Evolutionary conservation across 2,888 invertebrate genomes (phyloP).

Genomic region (Pterostichus madidus): DNA sequence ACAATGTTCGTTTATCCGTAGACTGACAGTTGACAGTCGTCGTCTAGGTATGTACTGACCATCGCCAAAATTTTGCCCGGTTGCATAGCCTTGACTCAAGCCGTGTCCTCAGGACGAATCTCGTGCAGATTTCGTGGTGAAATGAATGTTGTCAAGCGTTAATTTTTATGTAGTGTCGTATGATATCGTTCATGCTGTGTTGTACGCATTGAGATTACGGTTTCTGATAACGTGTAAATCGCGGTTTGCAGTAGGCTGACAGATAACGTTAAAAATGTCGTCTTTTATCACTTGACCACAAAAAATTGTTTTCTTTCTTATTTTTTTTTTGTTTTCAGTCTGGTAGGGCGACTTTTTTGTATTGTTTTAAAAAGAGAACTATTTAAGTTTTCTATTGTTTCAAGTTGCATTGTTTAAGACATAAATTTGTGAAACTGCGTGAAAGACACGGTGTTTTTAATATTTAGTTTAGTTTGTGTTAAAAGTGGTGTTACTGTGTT

Average conservation of each 20-base stretch:
- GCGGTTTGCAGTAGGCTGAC: slow-evolving; percentile 52
- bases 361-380: slow-evolving; percentile 15
- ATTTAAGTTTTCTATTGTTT: slow-evolving; percentile 27
- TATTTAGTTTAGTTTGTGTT: slow-evolving; percentile 15
- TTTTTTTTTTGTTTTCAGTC: slow-evolving; percentile 39
- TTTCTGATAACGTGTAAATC: slow-evolving; percentile 56
- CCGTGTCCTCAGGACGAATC: slow-evolving; percentile 57
- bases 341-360: slow-evolving; percentile 29
- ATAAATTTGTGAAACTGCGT: slow-evolving; percentile 11
- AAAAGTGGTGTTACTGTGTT: slow-evolving; percentile 9
- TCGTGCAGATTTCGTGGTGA: slow-evolving; percentile 50
- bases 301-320: slow-evolving; percentile 51
- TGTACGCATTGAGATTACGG: slow-evolving; percentile 24
- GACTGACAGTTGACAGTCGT: slow-evolving; percentile 57
- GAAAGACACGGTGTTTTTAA: neutral
- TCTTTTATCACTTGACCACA: slow-evolving; percentile 48
- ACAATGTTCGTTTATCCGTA: slow-evolving; percentile 56
- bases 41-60: slow-evolving; percentile 58
- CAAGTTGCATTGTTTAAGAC: neutral
- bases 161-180: slow-evolving; percentile 25
- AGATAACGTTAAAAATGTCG: slow-evolving; percentile 66
- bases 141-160: slow-evolving; percentile 58
- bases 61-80: slow-evolving; percentile 65
- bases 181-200: slow-evolving; percentile 22
- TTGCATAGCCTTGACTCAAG: slow-evolving; percentile 60